Conservation (phyloP, 1,140 invertebrate species). For the Cyclina sinensis region DNA sequence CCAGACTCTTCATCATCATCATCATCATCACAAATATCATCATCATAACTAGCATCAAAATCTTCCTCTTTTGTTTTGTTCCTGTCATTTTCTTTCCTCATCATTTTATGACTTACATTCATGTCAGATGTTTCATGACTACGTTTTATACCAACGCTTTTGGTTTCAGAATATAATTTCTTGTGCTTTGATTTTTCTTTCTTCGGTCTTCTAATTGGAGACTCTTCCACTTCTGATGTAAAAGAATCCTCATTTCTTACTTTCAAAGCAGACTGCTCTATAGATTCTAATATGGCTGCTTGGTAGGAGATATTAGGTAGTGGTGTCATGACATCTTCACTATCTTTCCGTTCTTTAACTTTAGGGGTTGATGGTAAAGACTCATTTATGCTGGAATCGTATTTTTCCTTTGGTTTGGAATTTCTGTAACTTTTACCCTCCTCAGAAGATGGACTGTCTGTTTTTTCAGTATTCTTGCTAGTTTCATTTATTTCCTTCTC, state of each 20-base stretch:
- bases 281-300: conserved; percentile 56
- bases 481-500: not conserved
- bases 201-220: conserved; percentile 13
- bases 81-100: not conserved
- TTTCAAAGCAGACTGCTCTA: conserved; percentile 60
- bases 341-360: not conserved
- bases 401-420: not conserved
- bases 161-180: not conserved
- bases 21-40: conserved; percentile 47
- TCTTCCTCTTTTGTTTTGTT: conserved; percentile 20
- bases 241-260: conserved; percentile 42
- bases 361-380: conserved; percentile 18
- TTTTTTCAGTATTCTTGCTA: not conserved
- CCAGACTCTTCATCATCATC: conserved; percentile 52
- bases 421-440: not conserved
- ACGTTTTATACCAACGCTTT: not conserved
- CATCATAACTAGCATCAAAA: conserved; percentile 1
- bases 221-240: conserved; percentile 17
- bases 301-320: conserved; percentile 52
- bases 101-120: not conserved
- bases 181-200: not conserved
- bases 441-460: not conserved
- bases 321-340: conserved; percentile 48
- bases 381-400: not conserved
- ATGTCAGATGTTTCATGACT: conserved; percentile 4